Evolutionary conservation across 2,113 vertebrate genomes (phyloP).

Genomic region (Vireo altiloquus): DNA sequence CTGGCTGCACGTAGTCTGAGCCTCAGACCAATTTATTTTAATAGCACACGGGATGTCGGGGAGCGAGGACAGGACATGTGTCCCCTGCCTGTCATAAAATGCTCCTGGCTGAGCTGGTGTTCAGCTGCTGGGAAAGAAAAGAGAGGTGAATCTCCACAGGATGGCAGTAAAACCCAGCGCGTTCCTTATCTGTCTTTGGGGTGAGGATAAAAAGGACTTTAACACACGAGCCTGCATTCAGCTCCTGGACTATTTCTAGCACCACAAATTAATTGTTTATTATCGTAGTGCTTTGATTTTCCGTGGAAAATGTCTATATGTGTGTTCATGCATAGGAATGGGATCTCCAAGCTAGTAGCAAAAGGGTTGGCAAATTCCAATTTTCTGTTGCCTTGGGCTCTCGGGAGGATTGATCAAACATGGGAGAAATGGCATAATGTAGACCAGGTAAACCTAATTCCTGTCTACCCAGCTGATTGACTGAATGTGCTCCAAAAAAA

Average conservation of each 20-base stretch:
- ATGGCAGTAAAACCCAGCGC: not conserved
- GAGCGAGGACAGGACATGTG: rapidly evolving
- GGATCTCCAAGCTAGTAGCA: not conserved
- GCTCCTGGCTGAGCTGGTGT: not conserved
- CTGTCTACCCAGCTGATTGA: not conserved
- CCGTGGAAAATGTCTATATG: not conserved
- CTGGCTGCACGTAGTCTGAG: no score
- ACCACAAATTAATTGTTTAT: not conserved
- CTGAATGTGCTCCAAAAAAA: not conserved
- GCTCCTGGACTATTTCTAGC: not conserved
- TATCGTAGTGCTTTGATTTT: not conserved
- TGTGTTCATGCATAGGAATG: not conserved
- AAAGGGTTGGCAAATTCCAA: not conserved
- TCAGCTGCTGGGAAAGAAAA: not conserved
- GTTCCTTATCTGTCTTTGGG: not conserved
- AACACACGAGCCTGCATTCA: not conserved
- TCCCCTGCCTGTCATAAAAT: not conserved
- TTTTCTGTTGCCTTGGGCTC: not conserved
- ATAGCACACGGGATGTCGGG: not conserved
- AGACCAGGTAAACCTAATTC: not conserved
- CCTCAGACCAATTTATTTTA: not conserved
- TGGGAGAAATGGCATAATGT: not conserved
- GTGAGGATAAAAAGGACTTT: not conserved
- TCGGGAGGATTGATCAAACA: not conserved
- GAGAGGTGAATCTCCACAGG: not conserved